Base-by-base conservation (phyloP, 2,113 vertebrate genomes). In the Dermatemys mawii region DNA sequence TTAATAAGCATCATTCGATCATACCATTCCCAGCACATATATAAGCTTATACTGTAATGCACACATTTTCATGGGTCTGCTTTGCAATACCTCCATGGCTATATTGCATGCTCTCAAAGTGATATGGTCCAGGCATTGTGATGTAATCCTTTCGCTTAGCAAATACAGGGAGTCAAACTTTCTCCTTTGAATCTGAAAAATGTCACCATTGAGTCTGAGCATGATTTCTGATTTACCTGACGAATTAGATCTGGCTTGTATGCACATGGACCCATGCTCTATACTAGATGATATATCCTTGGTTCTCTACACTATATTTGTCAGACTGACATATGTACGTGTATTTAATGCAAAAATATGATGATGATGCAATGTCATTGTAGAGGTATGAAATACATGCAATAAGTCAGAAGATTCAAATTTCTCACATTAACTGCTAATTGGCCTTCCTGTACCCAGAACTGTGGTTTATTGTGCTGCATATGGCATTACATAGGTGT, bases 1-100 rank as follows among this genome's bases (percentile, higher is more conserved):
- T 82, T 75, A 75, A 49, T 75, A 54, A 80, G 53, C 1, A 5
- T 19, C 49, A 21, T 87, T 67, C 24, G 26, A 57, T 57, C 9
- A 44, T 79, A 79, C 67, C 2, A 53, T 76, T 38, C 27, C 79
- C 26, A 55, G 73, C 4, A 84, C 2, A 44, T 19, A 24, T 60
- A 22, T 0, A 0, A 55, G 87, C 86, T 85, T 50, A 26, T 83
- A 29, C 89, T 44, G n/a, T 21, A 17, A 2, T 54, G 14, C 57
- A 88, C 90, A 70, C 8, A 24, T 80, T 83, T 60, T 85, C 13
- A 54, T 41, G 11, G 49, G 6, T 24, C 38, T 94, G 12, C 4
- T 84, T 90, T 96, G 89, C 84, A 89, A 16, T 83, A 46, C 24
- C 5, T 16, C 53, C 81, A 16, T 51, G 2, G 2, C 89, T 84